A percentile compares a stretch with the other conserved stretches of the same genome.
These are phyloP conservation scores for Paralvinella palmiformis DNA, from an alignment of 1,140 invertebrate species.

Conservation along the genomic window DNA sequence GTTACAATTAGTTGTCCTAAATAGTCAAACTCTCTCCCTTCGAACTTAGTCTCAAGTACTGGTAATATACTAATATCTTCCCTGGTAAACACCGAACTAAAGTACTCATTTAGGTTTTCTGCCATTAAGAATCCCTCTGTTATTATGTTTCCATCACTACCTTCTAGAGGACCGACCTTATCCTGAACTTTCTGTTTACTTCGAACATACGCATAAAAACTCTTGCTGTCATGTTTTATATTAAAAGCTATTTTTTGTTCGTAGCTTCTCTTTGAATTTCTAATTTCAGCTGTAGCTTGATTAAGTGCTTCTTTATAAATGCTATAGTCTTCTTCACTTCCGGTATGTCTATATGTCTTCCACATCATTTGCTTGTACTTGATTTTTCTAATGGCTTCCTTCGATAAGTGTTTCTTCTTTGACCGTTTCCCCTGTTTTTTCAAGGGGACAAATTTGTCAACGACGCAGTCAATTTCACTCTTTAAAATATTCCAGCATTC, in stretches of 20 bases:
- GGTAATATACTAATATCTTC: background rate
- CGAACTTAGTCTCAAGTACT: background rate
- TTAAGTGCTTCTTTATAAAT: background rate
- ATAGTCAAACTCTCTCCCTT: too few relatives aligned
- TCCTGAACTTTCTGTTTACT: slow-evolving; percentile 2
- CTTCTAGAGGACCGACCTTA: too few relatives aligned
- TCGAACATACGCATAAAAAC: slow-evolving; percentile 2
- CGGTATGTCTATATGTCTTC: too few relatives aligned
- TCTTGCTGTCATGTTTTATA: background rate
- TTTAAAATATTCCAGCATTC: too few relatives aligned
- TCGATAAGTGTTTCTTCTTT: too few relatives aligned
- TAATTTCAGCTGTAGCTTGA: slow-evolving; percentile 2
- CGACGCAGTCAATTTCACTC: too few relatives aligned
- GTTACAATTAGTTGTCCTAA: too few relatives aligned
- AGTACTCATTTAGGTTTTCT: slow-evolving; percentile 1
- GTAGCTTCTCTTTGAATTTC: slow-evolving; percentile 6
- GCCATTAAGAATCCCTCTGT: background rate
- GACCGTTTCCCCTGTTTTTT: too few relatives aligned
- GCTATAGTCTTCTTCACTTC: background rate
- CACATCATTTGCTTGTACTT: too few relatives aligned
- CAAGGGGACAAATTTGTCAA: too few relatives aligned
- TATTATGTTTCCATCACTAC: background rate
- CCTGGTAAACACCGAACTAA: slow-evolving; percentile 2
- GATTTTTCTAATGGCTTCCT: too few relatives aligned
- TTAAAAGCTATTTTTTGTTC: background rate